Conservation (phyloP, 2,888 invertebrate species). For the Pristionchus entomophagus region DNA sequence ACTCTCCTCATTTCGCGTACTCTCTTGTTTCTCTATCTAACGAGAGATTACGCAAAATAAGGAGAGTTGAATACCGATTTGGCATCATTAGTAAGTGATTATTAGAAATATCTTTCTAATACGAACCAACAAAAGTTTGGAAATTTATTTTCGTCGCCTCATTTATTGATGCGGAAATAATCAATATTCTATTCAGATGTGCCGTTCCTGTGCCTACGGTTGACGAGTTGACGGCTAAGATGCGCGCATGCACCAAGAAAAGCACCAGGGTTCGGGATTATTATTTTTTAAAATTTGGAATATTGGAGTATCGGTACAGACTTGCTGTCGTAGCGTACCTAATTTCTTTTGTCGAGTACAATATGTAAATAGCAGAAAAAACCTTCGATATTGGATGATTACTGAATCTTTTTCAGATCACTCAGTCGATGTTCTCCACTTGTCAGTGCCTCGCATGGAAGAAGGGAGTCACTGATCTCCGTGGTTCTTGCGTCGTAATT, state of each 20-base stretch:
- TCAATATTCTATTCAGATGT: background rate
- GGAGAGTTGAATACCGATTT: too few relatives aligned
- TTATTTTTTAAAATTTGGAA: too few relatives aligned
- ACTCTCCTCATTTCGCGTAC: too few relatives aligned
- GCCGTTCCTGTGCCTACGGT: background rate
- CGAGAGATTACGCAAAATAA: background rate
- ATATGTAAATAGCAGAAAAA: background rate
- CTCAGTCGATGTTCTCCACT: background rate
- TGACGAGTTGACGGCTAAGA: background rate
- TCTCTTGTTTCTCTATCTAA: background rate
- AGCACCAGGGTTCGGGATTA: background rate
- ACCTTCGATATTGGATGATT: background rate
- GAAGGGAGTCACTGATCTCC: conserved; percentile 11
- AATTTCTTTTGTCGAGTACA: too few relatives aligned
- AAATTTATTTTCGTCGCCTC: too few relatives aligned
- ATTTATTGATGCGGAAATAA: too few relatives aligned
- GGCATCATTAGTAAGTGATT: too few relatives aligned
- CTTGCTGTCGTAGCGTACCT: too few relatives aligned
- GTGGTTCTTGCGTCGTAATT: background rate
- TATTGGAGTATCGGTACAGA: too few relatives aligned
- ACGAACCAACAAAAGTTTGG: too few relatives aligned
- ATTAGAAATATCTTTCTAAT: too few relatives aligned
- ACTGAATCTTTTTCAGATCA: background rate
- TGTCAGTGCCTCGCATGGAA: conserved; percentile 14
- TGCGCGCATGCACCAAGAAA: background rate